Base-by-base conservation (phyloP, 2,113 vertebrate species). In the Oryzias melastigma region DNA sequence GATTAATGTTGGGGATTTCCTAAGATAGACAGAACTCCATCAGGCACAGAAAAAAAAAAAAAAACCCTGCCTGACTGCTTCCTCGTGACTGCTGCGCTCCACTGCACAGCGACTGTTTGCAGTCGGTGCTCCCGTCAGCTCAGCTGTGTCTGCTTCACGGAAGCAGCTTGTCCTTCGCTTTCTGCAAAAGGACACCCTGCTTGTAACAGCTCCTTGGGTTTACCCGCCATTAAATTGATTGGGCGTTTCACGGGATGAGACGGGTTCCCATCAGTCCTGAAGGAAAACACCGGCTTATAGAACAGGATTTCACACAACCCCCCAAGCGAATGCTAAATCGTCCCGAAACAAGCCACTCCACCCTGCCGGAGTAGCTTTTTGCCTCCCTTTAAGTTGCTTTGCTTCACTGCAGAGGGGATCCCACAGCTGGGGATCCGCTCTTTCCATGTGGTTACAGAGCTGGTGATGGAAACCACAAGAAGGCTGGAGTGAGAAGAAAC, bases 1-100 rank as follows among this genome's bases (percentile, higher is more conserved):
- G 71, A 68, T 29, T 71, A 64, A 84, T 74, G 79, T 80, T 73
- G 85, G 73, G 61, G 71, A 78, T 72, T 78, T 81, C 52, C 45
- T 53, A 65, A 22, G 58, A 29, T 70, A 70, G 64, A 69, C 68
- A 65, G 56, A 67, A 50, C 67, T 73, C 71, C 44, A 62, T 71
- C 64, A 70, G 66, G 48, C 63, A 44, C 57, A 71, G 60, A 75
- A 20, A 62, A 0, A 55, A 45, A 62, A 0, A 60, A 48, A 65
- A 50, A 20, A 42, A 66, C 80, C 81, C 20, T 68, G 68, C 77
- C 58, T 64, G 73, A 55, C 68, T 73, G 65, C 27, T 53, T 77
- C 62, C 76, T 77, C 71, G 56, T 85, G 85, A 84, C 80, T 71
- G 62, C 20, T 74, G 35, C 74, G 65, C 70, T 78, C 19, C 72